Base-by-base conservation (phyloP, 1,140 invertebrate genomes). In the Colletes gigas region DNA sequence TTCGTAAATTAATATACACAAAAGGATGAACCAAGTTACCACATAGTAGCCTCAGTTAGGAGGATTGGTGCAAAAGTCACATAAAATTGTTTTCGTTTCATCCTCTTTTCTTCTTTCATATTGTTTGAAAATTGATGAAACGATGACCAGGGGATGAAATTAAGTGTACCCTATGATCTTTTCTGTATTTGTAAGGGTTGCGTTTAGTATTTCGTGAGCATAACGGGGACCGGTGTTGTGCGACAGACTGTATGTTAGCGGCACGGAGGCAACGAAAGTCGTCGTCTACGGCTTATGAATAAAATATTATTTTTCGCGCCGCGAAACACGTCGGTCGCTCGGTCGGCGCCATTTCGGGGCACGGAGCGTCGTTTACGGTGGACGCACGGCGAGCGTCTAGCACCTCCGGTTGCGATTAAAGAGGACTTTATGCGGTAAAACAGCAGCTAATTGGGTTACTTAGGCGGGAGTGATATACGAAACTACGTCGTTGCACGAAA, bases 271-370 rank as follows among this genome's bases (percentile, higher is more conserved):
- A 72, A 83, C 78, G 83, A 76, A 82, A 79, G 82, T 82, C 85
- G 67, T 15, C 60, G 65, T 76, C 77, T 80, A 83, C 81, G 78
- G 74, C 21, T 65, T 88, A 88, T 88, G 86, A 88, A 88, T 88
- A 88, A 88, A 88, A 88, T 88, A 88, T 88, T 83, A 88, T 85
- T 85, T 44, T 85, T 88, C 81, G 70, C 76, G 63, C 68, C 78
- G 52, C 77, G 70, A 57, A 78, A 78, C 68, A 60, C 57, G 59
- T n/a, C 39, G 12, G 39, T 9, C 50, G 15, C 41, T 39, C 19
- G n/a, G 30, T 44, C 60, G 47, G 59, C 55, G 70, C 52, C 19
- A 21, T 39, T 21, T 67, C 41, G 65, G 44, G 65, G 21, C 44
- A 14, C 19, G 14, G 30, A 17, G 21, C 63, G 67, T 60, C 68